Conservation (phyloP, 2,888 invertebrate species). For the Hirtodrosophila confusa region DNA sequence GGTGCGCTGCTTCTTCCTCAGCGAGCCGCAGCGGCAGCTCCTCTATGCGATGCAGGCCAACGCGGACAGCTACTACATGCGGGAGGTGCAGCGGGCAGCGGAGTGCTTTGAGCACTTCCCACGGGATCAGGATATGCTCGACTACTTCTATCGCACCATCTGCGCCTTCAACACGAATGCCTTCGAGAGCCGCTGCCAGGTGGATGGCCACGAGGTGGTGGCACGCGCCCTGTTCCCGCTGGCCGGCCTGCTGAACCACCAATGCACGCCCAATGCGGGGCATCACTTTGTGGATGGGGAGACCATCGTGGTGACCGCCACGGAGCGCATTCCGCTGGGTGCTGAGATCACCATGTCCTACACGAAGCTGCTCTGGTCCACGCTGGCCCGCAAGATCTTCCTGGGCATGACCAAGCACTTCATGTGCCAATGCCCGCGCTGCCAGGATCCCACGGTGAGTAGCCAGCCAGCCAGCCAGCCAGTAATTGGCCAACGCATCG, state of each 20-base stretch:
- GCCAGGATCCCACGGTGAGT: conserved; percentile 88
- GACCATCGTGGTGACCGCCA: conserved; percentile 87
- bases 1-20: conserved; percentile 81
- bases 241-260: conserved; percentile 89
- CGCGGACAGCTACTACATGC: conserved; percentile 76
- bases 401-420: conserved; percentile 88
- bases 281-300: conserved; percentile 87
- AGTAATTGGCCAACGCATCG: not conserved
- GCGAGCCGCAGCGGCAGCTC: conserved; percentile 73
- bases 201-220: conserved; percentile 81
- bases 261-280: conserved; percentile 89
- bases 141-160: conserved; percentile 81
- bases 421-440: conserved; percentile 88
- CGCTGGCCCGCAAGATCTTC: conserved; percentile 87
- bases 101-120: conserved; percentile 82
- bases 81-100: conserved; percentile 75
- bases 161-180: conserved; percentile 84
- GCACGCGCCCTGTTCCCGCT: conserved; percentile 88
- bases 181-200: conserved; percentile 79
- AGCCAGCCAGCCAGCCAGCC: not conserved
- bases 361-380: conserved; percentile 89
- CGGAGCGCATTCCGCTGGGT: conserved; percentile 86
- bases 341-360: conserved; percentile 88
- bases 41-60: conserved; percentile 83
- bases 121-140: conserved; percentile 72